Percentiles rank a stretch among this genome's conserved stretches.
Conservation (phyloP, 2,888 invertebrate species). For the Amphipyra tragopoginis region DNA sequence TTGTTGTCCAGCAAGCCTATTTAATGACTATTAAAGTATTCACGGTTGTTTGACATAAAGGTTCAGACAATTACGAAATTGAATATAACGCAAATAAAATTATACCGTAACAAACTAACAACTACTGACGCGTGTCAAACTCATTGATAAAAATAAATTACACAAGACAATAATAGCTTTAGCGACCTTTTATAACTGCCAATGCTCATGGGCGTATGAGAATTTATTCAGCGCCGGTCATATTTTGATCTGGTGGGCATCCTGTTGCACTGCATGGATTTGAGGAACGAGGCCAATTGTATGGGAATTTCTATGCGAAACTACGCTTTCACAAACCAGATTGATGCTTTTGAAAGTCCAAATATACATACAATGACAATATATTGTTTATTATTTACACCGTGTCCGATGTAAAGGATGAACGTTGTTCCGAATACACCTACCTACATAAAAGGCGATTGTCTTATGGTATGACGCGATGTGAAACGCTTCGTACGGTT, state of each 20-base stretch:
- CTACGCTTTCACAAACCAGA: conserved; percentile 51
- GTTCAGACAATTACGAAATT: conserved; percentile 59
- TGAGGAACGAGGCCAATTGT: conserved; percentile 35
- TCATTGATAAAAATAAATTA: conserved; percentile 85
- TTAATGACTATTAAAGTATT: conserved; percentile 46
- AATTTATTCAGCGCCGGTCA: conserved; percentile 27
- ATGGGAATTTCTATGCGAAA: conserved; percentile 16
- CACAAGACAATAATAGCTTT: conserved; percentile 69
- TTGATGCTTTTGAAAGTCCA: conserved; percentile 48
- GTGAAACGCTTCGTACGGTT: conserved; percentile 69
- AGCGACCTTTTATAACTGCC: conserved; percentile 77
- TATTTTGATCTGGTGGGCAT: conserved; percentile 25
- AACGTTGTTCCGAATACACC: conserved; percentile 55
- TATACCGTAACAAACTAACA: conserved; percentile 73
- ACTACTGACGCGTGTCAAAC: conserved; percentile 79
- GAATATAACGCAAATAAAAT: conserved; percentile 65
- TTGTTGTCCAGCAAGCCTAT: conserved; percentile 19
- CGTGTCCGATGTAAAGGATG: conserved; percentile 65
- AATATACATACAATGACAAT: conserved; percentile 66
- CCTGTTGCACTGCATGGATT: conserved; percentile 28
- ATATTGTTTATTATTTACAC: conserved; percentile 65
- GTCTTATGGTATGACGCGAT: conserved; percentile 60
- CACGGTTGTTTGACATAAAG: conserved; percentile 61
- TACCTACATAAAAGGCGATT: conserved; percentile 62
- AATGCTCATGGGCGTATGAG: conserved; percentile 58